A percentile compares a stretch with the other conserved stretches of the same genome.
Conservation (phyloP, 2,797 vertebrate genomes). For the Pseudocheirus occidentalis region DNA sequence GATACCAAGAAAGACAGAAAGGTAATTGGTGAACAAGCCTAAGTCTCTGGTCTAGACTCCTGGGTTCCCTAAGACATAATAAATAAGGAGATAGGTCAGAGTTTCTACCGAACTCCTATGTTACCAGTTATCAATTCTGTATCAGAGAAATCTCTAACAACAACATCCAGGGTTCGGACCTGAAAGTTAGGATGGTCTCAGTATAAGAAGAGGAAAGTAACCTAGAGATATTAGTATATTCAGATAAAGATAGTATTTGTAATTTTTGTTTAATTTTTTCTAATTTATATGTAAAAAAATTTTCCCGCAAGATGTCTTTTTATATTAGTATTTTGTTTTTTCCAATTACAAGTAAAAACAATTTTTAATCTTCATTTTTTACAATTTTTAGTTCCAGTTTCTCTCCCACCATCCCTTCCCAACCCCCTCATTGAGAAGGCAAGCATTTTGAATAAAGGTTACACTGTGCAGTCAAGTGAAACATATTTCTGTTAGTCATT, state of each 20-base stretch:
- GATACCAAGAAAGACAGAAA: not conserved
- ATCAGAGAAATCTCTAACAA: rapidly evolving
- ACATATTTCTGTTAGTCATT: not conserved
- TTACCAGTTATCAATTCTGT: not conserved
- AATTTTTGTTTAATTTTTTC: not conserved
- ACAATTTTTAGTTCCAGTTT: not conserved
- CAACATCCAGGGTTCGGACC: not conserved
- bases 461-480: not conserved
- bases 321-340: not conserved
- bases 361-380: not conserved
- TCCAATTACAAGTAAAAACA: not conserved
- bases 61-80: not conserved
- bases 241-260: not conserved
- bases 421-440: not conserved
- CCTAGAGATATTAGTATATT: not conserved
- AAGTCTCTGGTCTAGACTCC: not conserved
- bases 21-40: not conserved
- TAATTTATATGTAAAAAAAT: not conserved
- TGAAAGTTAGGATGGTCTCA: not conserved
- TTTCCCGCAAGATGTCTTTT: not conserved
- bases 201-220: not conserved
- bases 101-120: not conserved
- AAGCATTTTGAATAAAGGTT: not conserved
- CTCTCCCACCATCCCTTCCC: not conserved
- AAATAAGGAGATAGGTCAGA: not conserved